phyloP scores from a whole-genome alignment of 2,888 invertebrate species.

The Troilus luridus region DNA sequence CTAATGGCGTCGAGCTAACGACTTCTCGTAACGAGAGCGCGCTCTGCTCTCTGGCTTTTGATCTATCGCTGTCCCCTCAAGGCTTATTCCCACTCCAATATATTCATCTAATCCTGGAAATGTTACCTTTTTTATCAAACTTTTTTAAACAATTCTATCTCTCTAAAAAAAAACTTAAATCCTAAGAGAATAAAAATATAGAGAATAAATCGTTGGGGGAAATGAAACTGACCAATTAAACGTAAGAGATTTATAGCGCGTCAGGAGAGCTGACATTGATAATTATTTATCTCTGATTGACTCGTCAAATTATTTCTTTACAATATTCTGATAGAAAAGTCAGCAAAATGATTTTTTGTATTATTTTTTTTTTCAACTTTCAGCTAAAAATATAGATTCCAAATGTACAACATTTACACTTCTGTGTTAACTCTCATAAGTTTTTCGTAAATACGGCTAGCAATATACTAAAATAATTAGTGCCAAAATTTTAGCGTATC shows the following conservation, averaged over 20 bases:
- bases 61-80: background rate
- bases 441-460: too few relatives aligned
- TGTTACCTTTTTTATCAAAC: background rate
- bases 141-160: background rate
- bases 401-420: too few relatives aligned
- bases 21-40: background rate
- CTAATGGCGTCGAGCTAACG: background rate
- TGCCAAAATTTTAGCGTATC: too few relatives aligned
- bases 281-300: background rate
- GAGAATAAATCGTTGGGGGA: background rate
- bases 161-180: background rate
- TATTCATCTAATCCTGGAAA: slow-evolving; percentile 19
- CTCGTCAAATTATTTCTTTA: background rate
- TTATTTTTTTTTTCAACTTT: too few relatives aligned
- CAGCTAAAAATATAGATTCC: too few relatives aligned
- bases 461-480: too few relatives aligned
- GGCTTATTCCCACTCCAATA: background rate
- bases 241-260: background rate
- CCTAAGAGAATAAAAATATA: slow-evolving; percentile 6
- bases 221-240: slow-evolving; percentile 34
- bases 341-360: too few relatives aligned
- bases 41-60: background rate
- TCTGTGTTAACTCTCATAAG: too few relatives aligned
- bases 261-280: background rate
- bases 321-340: background rate